phyloP scores from a whole-genome alignment of 2,888 invertebrate genomes.

The Amphipyra berbera region DNA sequence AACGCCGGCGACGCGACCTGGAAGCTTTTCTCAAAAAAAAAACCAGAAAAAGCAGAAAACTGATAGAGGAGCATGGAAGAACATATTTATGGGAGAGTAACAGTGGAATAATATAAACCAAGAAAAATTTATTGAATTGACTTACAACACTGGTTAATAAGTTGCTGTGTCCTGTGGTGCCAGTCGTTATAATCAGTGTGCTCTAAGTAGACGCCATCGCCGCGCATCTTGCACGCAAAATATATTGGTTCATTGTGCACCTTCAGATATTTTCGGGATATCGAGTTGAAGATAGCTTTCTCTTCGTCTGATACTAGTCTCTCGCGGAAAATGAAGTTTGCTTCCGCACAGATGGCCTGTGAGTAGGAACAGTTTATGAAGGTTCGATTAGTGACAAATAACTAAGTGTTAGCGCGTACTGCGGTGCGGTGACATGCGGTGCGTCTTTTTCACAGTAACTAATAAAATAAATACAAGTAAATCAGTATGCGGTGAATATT shows the following conservation, averaged over 20 bases:
- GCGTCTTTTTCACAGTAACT: too few species aligned
- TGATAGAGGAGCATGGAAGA: too few species aligned
- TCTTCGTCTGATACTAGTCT: slow-evolving; percentile 92
- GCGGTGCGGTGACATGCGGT: too few species aligned
- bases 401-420: too few species aligned
- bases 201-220: slow-evolving; percentile 81
- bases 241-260: slow-evolving; percentile 68
- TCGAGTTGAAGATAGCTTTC: slow-evolving; percentile 90
- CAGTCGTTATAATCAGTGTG: slow-evolving; percentile 90
- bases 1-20: too few species aligned
- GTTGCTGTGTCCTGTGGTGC: slow-evolving; percentile 90
- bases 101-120: too few species aligned
- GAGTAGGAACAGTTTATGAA: slow-evolving; percentile 20
- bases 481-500: too few species aligned
- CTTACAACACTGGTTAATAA: slow-evolving; percentile 92
- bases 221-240: slow-evolving; percentile 72
- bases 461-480: too few species aligned
- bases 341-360: slow-evolving; percentile 94
- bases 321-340: slow-evolving; percentile 93
- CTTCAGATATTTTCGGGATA: slow-evolving; percentile 88
- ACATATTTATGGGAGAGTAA: too few species aligned
- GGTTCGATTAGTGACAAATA: background rate
- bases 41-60: too few species aligned
- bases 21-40: too few species aligned
- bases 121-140: slow-evolving; percentile 37